These are phyloP conservation scores for Teinopalpus imperialis DNA, from an alignment of 2,888 invertebrate genomes.

Conservation along the genomic window DNA sequence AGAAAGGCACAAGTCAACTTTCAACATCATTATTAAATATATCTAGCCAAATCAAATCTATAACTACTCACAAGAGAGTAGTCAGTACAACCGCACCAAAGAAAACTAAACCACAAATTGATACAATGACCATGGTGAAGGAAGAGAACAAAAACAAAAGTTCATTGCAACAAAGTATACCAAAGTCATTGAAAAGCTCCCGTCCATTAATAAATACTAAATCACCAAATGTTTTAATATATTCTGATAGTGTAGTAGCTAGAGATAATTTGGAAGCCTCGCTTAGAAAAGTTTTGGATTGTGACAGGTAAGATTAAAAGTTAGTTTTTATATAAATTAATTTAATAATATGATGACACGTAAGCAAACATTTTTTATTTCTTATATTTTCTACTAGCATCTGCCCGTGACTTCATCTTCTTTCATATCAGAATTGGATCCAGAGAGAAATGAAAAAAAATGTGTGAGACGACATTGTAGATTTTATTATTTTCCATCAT, in stretches of 20 bases:
- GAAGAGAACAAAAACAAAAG: constrained; percentile 46
- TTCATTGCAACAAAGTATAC: constrained; percentile 53
- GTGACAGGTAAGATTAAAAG: constrained; percentile 87
- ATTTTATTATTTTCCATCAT: too few relatives aligned
- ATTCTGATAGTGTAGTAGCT: constrained; percentile 88
- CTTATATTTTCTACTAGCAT: too few relatives aligned
- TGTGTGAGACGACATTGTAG: too few relatives aligned
- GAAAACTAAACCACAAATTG: constrained; percentile 55
- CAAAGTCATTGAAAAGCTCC: constrained; percentile 69
- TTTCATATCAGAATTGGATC: too few relatives aligned
- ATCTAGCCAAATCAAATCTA: constrained; percentile 76
- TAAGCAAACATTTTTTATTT: too few relatives aligned
- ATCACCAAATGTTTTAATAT: constrained; percentile 91
- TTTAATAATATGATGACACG: too few relatives aligned
- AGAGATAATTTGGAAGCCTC: constrained; percentile 88
- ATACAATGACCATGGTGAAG: constrained; percentile 51
- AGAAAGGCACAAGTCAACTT: constrained; percentile 69
- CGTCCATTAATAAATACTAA: constrained; percentile 83
- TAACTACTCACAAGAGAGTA: constrained; percentile 73
- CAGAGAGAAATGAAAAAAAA: too few relatives aligned
- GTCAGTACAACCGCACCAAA: constrained; percentile 73
- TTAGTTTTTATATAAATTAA: too few relatives aligned
- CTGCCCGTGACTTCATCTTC: too few relatives aligned
- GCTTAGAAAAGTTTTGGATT: constrained; percentile 85
- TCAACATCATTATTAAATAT: constrained; percentile 71